Base-by-base conservation (phyloP, 2,113 vertebrate species). In the Cathartes aura region DNA sequence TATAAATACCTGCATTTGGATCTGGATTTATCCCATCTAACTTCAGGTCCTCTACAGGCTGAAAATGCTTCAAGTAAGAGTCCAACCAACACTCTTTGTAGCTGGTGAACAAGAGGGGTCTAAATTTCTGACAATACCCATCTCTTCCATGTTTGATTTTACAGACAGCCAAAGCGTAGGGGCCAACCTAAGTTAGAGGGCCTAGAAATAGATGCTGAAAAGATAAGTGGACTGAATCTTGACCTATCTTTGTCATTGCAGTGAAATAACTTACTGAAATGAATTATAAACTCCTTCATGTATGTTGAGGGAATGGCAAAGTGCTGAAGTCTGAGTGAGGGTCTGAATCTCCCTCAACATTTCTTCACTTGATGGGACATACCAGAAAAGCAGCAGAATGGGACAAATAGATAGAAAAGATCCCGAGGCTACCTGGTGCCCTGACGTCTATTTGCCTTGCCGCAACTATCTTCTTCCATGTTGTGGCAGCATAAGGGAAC, bases 31-130 rank as follows among this genome's bases (percentile, higher is more conserved):
- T 67, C 15, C 24, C 34, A 32, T 62, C 15, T 63, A 67, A 21
- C 15, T 75, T 72, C 7, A 70, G 9, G 16, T 72, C 22, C 21
- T 55, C 86, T 56, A 15, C 19, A 82, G 72, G 50, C 23, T 89
- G 68, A 55, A 76, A 93, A 27, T 71, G 2, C 21, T 47, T 71
- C 11, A 70, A 22, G 17, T 70, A 10, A 48, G 45, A 48, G 48
- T 34, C 34, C 8, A 66, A 27, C 18, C 36, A 67, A 7, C 3
- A 75, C 22, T 27, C 7, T 72, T 73, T 53, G 20, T 20, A 59
- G 5, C 12, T 80, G 58, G 3, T 23, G n/a, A 72, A 34, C 6
- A 13, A 8, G 38, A 1, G n/a, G 1, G 5, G 3, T 68, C 34
- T n/a, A 2, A 20, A 56, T 60, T 80, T 73, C 40, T 85, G 22